These are phyloP conservation scores for Globia sparganii DNA, from an alignment of 2,888 invertebrate species.

Conservation along the genomic window DNA sequence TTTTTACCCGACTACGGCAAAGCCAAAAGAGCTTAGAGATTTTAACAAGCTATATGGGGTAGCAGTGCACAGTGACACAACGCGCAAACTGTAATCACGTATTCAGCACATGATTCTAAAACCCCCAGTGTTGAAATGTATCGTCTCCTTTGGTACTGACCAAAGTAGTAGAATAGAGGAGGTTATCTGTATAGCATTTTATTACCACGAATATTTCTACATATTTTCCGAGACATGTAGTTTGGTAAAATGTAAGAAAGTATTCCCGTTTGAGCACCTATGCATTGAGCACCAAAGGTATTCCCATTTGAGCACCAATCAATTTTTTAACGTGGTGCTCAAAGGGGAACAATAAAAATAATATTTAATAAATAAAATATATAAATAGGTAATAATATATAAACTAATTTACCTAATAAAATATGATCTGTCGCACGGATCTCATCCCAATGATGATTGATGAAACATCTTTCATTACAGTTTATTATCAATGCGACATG, in stretches of 20 bases:
- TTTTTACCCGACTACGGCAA: background rate
- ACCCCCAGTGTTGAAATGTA: too few species aligned
- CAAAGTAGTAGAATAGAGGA: background rate
- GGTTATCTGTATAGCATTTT: background rate
- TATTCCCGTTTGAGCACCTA: too few species aligned
- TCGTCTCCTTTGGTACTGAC: too few species aligned
- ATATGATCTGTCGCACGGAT: conserved; percentile 7
- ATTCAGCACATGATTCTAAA: too few species aligned
- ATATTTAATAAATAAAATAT: too few species aligned
- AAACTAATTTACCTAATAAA: conserved; percentile 37
- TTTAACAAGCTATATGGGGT: background rate
- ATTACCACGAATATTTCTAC: conserved; percentile 23
- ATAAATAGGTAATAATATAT: too few species aligned
- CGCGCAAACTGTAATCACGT: background rate
- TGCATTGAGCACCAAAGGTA: too few species aligned
- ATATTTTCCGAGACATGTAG: background rate
- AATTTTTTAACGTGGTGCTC: too few species aligned
- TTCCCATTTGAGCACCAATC: too few species aligned
- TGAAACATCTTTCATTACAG: conserved; percentile 28
- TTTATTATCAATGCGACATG: conserved; percentile 17
- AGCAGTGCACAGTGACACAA: too few species aligned
- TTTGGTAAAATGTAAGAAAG: conserved; percentile 10
- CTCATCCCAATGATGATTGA: conserved; percentile 40
- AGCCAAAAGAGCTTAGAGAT: background rate
- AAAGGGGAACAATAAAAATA: too few species aligned